phyloP scores from a whole-genome alignment of 2,797 vertebrate genomes.

The Parauchenoglanis ngamensis region DNA sequence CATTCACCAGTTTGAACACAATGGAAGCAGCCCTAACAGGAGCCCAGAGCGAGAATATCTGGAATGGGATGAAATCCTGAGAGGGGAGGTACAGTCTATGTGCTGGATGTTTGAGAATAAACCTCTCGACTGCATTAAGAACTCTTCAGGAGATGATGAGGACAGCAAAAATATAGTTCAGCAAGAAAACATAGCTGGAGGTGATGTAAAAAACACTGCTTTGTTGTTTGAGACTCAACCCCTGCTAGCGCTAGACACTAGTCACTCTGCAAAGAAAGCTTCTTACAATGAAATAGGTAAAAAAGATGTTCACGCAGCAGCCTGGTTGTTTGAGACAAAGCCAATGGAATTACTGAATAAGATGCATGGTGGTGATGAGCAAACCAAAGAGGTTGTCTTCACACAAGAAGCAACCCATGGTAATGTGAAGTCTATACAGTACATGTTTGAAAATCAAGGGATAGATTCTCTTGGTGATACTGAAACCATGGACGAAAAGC shows the following conservation, averaged over 20 bases:
- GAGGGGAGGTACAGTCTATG: conserved; percentile 84
- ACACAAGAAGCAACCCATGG: conserved; percentile 72
- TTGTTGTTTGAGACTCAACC: conserved; percentile 90
- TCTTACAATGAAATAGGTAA: conserved; percentile 80
- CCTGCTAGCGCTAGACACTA: conserved; percentile 65
- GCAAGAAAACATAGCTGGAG: conserved; percentile 81
- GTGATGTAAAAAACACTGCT: conserved; percentile 82
- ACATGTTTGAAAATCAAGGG: conserved; percentile 85
- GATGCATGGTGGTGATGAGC: conserved; percentile 75
- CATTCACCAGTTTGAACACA: conserved; percentile 77
- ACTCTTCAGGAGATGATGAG: conserved; percentile 68
- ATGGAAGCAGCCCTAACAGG: conserved; percentile 67
- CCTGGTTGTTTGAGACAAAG: conserved; percentile 86
- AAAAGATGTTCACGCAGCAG: conserved; percentile 77
- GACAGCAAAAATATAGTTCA: conserved; percentile 70
- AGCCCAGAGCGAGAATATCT: conserved; percentile 77
- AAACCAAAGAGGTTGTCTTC: conserved; percentile 69
- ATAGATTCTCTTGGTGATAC: conserved; percentile 80
- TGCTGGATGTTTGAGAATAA: conserved; percentile 89
- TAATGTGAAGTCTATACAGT: conserved; percentile 81
- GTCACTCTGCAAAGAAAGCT: conserved; percentile 67
- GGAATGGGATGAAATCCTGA: conserved; percentile 85
- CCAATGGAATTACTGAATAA: conserved; percentile 81
- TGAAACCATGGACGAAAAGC: conserved; percentile 81
- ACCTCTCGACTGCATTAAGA: conserved; percentile 81